Base-by-base conservation (phyloP, 2,797 vertebrate genomes). In the Enteromius trimaculatus region DNA sequence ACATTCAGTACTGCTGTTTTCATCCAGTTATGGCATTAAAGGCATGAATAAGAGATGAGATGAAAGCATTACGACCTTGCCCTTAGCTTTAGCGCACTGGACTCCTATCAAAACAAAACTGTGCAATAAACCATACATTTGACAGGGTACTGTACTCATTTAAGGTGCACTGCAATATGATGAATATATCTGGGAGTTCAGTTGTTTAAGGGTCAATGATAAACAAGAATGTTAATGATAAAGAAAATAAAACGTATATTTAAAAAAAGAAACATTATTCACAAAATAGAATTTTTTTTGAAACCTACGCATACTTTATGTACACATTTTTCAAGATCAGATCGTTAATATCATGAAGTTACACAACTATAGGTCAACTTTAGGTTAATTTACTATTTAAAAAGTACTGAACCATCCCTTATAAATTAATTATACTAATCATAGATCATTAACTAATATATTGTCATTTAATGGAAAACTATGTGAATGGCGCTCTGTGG, bases 31-130 rank as follows among this genome's bases (percentile, higher is more conserved):
- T 89, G 75, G 82, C 90, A 90, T 90, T 87, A 89, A 90, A 88
- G 90, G 83, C 70, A 77, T 92, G 81, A 92, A 92, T 90, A 91
- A 88, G 81, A 88, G 85, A 90, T 89, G 86, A 91, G 69, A 68
- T 77, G 55, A 66, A 85, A 89, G 62, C 49, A 92, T 60, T 75
- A 77, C 58, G 80, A 85, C 74, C 81, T 62, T 83, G 85, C 42
- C 71, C 77, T 80, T 75, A 76, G 26, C 47, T 51, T 79, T 6
- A 44, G 37, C 49, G 60, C 2, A 72, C 68, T 68, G 60, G 21
- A 86, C 37, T 64, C n/a, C 47, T 77, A 39, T 55, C 23, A 74
- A 79, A 72, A 78, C 62, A 72, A 9, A 58, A 75, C 47, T 42
- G 9, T 74, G n/a, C 42, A 78, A 74, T 51, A 44, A 74, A 29